Evolutionary conservation across 1,140 invertebrate species (phyloP).

Genomic region (Lineus longissimus): DNA sequence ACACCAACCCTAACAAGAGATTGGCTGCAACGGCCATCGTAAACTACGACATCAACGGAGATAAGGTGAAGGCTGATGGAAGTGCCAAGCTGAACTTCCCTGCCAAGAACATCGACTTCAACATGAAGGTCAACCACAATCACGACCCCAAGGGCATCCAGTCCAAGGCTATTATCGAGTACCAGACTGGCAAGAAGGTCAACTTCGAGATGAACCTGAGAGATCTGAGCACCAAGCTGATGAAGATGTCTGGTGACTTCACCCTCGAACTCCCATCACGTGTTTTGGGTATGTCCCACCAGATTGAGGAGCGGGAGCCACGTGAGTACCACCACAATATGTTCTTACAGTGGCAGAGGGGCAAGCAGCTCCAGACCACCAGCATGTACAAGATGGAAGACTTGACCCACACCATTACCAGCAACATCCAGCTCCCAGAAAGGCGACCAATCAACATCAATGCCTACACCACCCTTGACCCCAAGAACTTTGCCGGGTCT

Average conservation of each 20-base stretch:
- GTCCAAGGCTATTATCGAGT: slow-evolving; percentile 9
- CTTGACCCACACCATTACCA: background rate
- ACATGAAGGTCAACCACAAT: slow-evolving; percentile 15
- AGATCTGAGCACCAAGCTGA: slow-evolving; percentile 10
- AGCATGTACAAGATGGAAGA: background rate
- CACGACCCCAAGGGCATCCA: slow-evolving; percentile 16
- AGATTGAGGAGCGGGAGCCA: slow-evolving; percentile 10
- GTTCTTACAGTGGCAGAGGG: background rate
- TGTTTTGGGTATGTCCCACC: slow-evolving; percentile 9
- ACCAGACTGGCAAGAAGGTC: slow-evolving; percentile 13
- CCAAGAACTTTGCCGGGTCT: slow-evolving; percentile 18
- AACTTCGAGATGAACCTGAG: slow-evolving; percentile 12
- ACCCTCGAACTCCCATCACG: slow-evolving; percentile 26
- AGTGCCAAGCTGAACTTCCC: background rate
- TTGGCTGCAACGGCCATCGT: background rate
- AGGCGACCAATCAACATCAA: slow-evolving; percentile 17
- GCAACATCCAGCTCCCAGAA: slow-evolving; percentile 16
- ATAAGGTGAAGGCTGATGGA: background rate
- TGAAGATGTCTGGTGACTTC: slow-evolving; percentile 14
- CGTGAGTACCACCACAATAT: slow-evolving; percentile 17
- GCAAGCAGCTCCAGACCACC: background rate
- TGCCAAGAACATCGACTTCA: slow-evolving; percentile 17
- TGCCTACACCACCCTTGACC: slow-evolving; percentile 19
- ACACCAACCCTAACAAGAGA: background rate
- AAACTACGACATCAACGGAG: background rate